Evolutionary conservation across 2,888 invertebrate genomes (phyloP).

Genomic region (Drosophila peninsularis): DNA sequence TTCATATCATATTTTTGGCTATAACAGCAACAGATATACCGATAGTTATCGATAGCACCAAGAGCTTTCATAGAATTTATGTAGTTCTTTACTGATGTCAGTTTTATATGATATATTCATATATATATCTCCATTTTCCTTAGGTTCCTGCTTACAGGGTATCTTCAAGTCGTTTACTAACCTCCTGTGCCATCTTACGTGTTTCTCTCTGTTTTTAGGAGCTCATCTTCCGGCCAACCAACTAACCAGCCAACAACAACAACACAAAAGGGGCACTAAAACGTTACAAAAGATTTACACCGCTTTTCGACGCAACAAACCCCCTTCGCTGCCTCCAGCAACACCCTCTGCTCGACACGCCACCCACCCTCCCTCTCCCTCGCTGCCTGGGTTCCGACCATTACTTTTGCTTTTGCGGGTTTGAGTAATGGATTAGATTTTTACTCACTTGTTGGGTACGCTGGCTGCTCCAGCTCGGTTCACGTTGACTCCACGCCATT

Average conservation of each 20-base stretch:
- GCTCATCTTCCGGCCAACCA: slow-evolving; percentile 44
- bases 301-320: slow-evolving; percentile 35
- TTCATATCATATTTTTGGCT: too few species aligned
- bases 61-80: too few species aligned
- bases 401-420: slow-evolving; percentile 71
- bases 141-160: neutral
- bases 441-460: slow-evolving; percentile 68
- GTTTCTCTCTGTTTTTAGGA: slow-evolving; percentile 8
- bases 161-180: neutral
- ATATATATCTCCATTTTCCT: too few species aligned
- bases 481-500: slow-evolving; percentile 22
- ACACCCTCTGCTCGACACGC: neutral
- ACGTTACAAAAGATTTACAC: slow-evolving; percentile 78
- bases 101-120: too few species aligned
- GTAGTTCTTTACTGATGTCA: too few species aligned
- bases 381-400: slow-evolving; percentile 36
- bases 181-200: neutral
- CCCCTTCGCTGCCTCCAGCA: neutral
- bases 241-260: slow-evolving; percentile 18
- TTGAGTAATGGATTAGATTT: slow-evolving; percentile 80
- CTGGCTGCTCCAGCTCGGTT: slow-evolving; percentile 20
- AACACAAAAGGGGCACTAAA: slow-evolving; percentile 50
- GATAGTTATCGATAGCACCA: too few species aligned
- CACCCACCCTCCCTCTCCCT: neutral
- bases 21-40: too few species aligned